These are phyloP conservation scores for Chaetodon trifasciatus DNA, from an alignment of 2,797 vertebrate genomes.

Conservation along the genomic window DNA sequence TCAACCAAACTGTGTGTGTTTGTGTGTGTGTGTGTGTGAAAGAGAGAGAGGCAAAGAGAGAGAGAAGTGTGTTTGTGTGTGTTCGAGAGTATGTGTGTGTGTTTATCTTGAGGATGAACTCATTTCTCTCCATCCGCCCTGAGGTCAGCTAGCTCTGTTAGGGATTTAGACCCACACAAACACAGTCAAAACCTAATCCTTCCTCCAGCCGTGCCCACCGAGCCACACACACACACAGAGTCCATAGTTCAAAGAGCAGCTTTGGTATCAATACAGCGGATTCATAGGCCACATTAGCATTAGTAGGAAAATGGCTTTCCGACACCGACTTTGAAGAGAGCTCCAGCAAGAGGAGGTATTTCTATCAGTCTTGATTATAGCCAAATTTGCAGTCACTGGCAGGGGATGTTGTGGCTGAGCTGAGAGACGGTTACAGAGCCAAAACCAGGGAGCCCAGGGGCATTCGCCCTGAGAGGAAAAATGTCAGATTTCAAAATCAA, in stretches of 20 bases:
- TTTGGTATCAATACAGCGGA: slow-evolving; percentile 47
- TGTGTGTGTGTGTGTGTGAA: slow-evolving; percentile 24
- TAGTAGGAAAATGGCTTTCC: slow-evolving; percentile 37
- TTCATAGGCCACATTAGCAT: slow-evolving; percentile 51
- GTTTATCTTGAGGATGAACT: slow-evolving; percentile 76
- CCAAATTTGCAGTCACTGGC: slow-evolving; percentile 28
- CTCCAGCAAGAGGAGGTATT: slow-evolving; percentile 23
- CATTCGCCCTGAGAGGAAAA: not conserved
- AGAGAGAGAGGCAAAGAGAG: slow-evolving; percentile 4
- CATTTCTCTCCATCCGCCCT: slow-evolving; percentile 59
- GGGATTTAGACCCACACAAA: slow-evolving; percentile 71
- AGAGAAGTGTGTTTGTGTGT: slow-evolving; percentile 29
- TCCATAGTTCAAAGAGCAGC: slow-evolving; percentile 55
- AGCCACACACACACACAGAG: slow-evolving; percentile 28
- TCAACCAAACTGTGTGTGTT: slow-evolving; percentile 67
- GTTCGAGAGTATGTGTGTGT: slow-evolving; percentile 38
- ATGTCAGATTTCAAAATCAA: slow-evolving; percentile 42
- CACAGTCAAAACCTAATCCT: slow-evolving; percentile 66
- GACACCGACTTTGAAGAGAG: slow-evolving; percentile 31
- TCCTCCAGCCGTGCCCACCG: slow-evolving; percentile 53
- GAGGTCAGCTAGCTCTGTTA: slow-evolving; percentile 71
- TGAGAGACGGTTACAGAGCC: slow-evolving; percentile 15
- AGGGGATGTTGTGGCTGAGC: slow-evolving; percentile 14
- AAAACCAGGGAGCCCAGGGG: not conserved
- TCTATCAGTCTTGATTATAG: slow-evolving; percentile 45